phyloP scores from a whole-genome alignment of 2,797 vertebrate species.

The Scleropages formosus region DNA sequence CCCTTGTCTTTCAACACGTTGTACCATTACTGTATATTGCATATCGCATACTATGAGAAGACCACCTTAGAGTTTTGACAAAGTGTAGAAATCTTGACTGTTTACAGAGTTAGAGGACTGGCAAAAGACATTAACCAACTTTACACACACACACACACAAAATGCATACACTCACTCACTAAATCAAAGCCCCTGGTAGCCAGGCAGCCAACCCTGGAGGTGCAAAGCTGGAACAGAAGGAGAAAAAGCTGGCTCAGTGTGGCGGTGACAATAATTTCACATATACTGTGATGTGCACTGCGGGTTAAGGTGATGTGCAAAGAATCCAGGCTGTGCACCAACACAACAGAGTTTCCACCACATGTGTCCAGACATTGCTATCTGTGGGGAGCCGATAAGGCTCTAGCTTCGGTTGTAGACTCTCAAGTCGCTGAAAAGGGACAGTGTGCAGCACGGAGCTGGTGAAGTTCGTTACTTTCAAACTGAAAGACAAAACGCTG shows the following conservation, averaged over 20 bases:
- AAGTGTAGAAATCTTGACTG: neutral
- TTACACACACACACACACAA: too few species aligned
- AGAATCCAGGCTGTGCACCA: neutral
- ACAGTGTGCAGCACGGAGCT: neutral
- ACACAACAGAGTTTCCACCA: neutral
- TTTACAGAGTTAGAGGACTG: too few species aligned
- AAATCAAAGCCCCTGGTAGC: neutral
- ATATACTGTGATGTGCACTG: neutral
- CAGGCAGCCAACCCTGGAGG: neutral
- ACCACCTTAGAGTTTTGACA: neutral
- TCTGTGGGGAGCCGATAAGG: neutral
- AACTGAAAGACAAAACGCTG: conserved; percentile 23
- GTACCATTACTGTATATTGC: too few species aligned
- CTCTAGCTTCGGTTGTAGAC: conserved; percentile 25
- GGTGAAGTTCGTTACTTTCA: conserved; percentile 33
- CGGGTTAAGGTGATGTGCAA: too few species aligned
- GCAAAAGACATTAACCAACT: too few species aligned
- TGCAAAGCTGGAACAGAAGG: neutral
- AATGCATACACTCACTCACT: neutral
- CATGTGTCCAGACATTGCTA: neutral
- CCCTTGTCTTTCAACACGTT: too few species aligned
- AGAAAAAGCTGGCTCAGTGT: neutral
- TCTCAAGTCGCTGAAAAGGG: conserved; percentile 4
- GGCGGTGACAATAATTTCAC: conserved; percentile 6
- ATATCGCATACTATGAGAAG: neutral